Conservation (phyloP, 2,113 vertebrate species). For the Periophthalmodon schlosseri region DNA sequence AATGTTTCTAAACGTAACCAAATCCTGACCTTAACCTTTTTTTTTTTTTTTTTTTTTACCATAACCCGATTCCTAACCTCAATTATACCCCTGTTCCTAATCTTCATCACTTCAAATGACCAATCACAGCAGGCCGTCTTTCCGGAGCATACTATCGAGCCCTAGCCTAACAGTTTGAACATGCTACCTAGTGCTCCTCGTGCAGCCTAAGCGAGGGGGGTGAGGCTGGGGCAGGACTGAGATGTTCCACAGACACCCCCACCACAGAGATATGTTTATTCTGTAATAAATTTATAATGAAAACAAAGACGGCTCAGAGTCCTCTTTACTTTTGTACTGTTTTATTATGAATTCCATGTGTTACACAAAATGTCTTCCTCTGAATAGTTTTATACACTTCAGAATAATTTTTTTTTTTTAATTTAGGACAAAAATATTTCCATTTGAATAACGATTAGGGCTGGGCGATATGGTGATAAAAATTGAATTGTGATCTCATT, state of each 20-base stretch:
- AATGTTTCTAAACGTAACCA: no score
- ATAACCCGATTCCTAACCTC: no score
- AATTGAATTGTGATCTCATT: no score
- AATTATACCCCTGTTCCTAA: no score
- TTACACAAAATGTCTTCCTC: neutral
- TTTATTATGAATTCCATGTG: neutral
- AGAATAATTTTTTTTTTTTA: no score
- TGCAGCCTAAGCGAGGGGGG: conserved; percentile 43
- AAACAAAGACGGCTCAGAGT: conserved; percentile 61
- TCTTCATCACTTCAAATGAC: neutral
- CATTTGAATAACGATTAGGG: no score
- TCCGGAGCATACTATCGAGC: no score
- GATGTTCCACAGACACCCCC: conserved; percentile 85
- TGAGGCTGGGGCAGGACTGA: conserved; percentile 79
- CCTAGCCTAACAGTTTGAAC: conserved; percentile 2
- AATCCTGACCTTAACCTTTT: no score
- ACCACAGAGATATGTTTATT: conserved; percentile 95
- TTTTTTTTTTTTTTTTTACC: no score
- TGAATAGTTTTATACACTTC: no score
- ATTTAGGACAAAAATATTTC: no score
- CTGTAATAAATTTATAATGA: conserved; percentile 98
- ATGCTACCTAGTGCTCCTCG: conserved; percentile 47
- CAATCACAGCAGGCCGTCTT: neutral
- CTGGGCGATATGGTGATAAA: no score
- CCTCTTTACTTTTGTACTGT: neutral